These are phyloP conservation scores for Platichthys flesus DNA, from an alignment of 2,113 vertebrate genomes.

Conservation along the genomic window DNA sequence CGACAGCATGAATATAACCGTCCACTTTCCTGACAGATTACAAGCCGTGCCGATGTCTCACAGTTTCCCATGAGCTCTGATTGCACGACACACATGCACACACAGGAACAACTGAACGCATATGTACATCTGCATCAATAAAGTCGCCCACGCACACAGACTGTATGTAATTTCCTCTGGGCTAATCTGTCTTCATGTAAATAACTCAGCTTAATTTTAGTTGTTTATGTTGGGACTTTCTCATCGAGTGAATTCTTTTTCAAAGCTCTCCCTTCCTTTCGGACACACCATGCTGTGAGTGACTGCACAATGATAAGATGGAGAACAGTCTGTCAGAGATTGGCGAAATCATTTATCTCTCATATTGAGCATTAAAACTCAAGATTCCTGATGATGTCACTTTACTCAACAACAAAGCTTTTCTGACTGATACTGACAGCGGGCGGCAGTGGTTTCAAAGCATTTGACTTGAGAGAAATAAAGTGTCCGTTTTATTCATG, in stretches of 20 bases:
- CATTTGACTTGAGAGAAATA: constrained; percentile 1
- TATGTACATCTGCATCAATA: constrained; percentile 11
- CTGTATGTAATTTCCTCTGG: constrained; percentile 21
- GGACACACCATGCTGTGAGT: neutral
- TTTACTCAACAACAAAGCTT: constrained; percentile 1
- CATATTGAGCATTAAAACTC: constrained; percentile 9
- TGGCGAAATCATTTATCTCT: neutral
- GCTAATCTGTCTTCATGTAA: constrained; percentile 44
- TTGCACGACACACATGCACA: constrained; percentile 20
- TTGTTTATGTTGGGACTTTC: constrained; percentile 43
- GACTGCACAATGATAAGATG: neutral
- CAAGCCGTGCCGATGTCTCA: neutral
- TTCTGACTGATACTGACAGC: constrained; percentile 2
- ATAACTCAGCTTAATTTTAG: constrained; percentile 12
- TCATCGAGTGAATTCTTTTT: constrained; percentile 23
- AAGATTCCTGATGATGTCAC: constrained; percentile 16
- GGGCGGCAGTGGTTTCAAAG: constrained; percentile 27
- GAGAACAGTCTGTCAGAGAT: neutral
- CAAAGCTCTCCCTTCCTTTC: neutral
- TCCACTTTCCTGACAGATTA: constrained; percentile 58
- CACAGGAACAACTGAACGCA: constrained; percentile 25
- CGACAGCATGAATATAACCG: constrained; percentile 50
- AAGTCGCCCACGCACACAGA: neutral
- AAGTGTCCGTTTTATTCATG: neutral
- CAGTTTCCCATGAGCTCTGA: constrained; percentile 66